Evolutionary conservation across 2,113 vertebrate species (phyloP).

Genomic region (Xenopus borealis): DNA sequence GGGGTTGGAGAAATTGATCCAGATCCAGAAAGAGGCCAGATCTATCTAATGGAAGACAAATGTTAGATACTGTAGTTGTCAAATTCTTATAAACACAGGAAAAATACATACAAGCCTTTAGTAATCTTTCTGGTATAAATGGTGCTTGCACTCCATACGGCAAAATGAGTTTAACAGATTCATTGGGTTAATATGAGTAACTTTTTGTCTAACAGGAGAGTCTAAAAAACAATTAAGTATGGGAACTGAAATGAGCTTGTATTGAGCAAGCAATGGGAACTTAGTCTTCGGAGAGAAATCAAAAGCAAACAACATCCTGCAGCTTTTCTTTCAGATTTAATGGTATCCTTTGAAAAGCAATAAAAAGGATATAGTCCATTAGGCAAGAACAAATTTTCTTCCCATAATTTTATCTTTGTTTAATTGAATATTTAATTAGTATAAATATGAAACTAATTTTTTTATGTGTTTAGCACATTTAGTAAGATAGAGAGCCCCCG

Average conservation of each 20-base stretch:
- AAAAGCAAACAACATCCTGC: slow-evolving; percentile 45
- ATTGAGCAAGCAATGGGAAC: slow-evolving; percentile 51
- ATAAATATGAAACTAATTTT: slow-evolving; percentile 68
- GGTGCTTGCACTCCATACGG: neutral
- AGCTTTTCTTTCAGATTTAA: slow-evolving; percentile 57
- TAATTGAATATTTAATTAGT: slow-evolving; percentile 81
- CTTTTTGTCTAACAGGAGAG: neutral
- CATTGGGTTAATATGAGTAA: neutral
- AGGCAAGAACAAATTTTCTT: slow-evolving; percentile 71
- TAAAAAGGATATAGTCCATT: slow-evolving; percentile 70
- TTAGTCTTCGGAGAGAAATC: slow-evolving; percentile 34
- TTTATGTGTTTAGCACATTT: slow-evolving; percentile 61
- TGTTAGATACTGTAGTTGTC: too few relatives aligned
- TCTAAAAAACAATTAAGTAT: neutral
- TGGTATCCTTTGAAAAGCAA: slow-evolving; percentile 62
- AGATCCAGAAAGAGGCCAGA: too few relatives aligned
- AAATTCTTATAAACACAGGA: too few relatives aligned
- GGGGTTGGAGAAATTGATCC: too few relatives aligned
- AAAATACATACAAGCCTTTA: too few relatives aligned
- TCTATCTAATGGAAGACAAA: too few relatives aligned
- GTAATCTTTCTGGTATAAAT: too few relatives aligned
- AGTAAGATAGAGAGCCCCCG: slow-evolving; percentile 51
- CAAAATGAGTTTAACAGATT: neutral
- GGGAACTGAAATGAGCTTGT: neutral
- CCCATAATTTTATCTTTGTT: slow-evolving; percentile 74